A percentile compares a stretch with the other conserved stretches of the same genome.
Evolutionary conservation across 1,140 invertebrate genomes (phyloP).

Genomic region (Pseudobourletiella spinata): DNA sequence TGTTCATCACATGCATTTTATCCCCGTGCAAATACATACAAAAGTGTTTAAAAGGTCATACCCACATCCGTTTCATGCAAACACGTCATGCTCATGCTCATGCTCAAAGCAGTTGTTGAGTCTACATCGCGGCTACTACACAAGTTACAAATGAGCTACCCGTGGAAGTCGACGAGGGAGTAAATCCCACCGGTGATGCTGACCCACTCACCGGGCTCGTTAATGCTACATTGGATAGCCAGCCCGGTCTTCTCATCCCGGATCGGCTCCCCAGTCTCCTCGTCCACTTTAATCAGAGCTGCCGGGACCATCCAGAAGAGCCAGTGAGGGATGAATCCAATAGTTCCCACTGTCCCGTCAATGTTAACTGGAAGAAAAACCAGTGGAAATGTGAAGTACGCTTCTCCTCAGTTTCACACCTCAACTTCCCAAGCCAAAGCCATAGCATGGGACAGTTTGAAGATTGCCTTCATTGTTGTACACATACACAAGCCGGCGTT

Average conservation of each 20-base stretch:
- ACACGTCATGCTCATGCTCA: too few species aligned
- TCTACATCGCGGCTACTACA: too few species aligned
- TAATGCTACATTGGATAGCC: conserved; percentile 67
- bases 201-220: conserved; percentile 76
- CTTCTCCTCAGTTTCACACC: conserved; percentile 84
- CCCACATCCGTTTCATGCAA: too few species aligned
- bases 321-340: conserved; percentile 87
- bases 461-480: not conserved
- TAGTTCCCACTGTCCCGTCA: conserved; percentile 83
- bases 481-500: conserved; percentile 62
- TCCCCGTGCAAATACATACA: too few species aligned
- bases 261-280: conserved; percentile 68
- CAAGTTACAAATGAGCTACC: too few species aligned
- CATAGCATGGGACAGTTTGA: too few species aligned
- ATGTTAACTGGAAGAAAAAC: conserved; percentile 89
- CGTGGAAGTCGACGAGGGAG: conserved; percentile 67
- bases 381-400: conserved; percentile 82
- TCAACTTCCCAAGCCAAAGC: conserved; percentile 56
- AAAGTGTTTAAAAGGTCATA: too few species aligned
- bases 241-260: conserved; percentile 59
- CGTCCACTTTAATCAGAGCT: conserved; percentile 78
- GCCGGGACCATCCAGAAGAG: conserved; percentile 73
- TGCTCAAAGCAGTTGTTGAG: too few species aligned
- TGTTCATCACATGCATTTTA: too few species aligned
- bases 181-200: conserved; percentile 83